Base-by-base conservation (phyloP, 1,140 invertebrate genomes). In the Drosophila hydei region DNA sequence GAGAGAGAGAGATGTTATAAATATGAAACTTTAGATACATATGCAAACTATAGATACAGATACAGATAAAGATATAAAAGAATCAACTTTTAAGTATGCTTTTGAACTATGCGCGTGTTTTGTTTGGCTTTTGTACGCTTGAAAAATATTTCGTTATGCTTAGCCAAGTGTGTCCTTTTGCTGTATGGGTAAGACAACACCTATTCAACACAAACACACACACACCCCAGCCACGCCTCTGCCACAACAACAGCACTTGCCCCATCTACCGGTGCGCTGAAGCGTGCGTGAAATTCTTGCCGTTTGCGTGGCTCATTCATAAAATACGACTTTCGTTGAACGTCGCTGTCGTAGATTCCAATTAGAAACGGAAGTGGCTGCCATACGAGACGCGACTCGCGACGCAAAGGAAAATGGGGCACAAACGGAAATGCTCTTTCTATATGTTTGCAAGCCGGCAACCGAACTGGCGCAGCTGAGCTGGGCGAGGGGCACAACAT, bases 301-400 rank as follows among this genome's bases (percentile, higher is more conserved):
- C 27, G 50, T 61, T 65, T 64, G 62, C 61, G 65, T 55, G 74
- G 59, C 62, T 75, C 77, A 87, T 85, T 85, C 81, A 85, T 79
- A 79, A 85, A 81, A 70, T 42, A 30, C 54, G 18, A 47, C 40
- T 62, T 42, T 8, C 47, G 38, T 50, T 33, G 27, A n/a, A 23
- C 25, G 43, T 50, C 36, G 45, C 54, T n/a, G 45, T 42, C 61
- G 36, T 58, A 36, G 61, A 45, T 33, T 68, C 23, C 61, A 88
- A 88, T 88, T 83, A 71, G 65, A 79, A 88, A 68, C 83, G 83
- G 83, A 88, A 88, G 79, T 88, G 78, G 59, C 67, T 52, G 55
- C 55, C 72, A 75, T 65, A 64, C 42, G 68, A 60, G 59, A 70
- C 43, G 56, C 30, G 27, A 33, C 7, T n/a, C 6, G 14, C 60